Conservation (phyloP, 2,113 vertebrate genomes). For the Syngnathus floridae region DNA sequence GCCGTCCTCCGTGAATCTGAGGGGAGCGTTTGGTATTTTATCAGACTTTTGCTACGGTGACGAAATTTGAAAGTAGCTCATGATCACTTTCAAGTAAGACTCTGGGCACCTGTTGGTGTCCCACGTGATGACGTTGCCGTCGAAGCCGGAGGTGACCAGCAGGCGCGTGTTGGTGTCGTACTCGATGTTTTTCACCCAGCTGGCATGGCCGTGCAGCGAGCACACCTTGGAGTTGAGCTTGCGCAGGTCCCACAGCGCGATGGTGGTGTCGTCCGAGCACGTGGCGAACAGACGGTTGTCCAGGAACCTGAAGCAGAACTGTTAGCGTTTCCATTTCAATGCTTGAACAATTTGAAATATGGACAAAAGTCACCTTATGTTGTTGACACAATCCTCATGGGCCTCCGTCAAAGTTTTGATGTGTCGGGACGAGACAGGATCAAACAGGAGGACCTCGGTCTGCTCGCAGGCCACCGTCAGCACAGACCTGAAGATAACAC, state of each 20-base stretch:
- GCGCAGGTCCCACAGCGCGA: slow-evolving; percentile 94
- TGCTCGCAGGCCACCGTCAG: slow-evolving; percentile 96
- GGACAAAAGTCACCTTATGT: slow-evolving; percentile 79
- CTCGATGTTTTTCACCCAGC: slow-evolving; percentile 99
- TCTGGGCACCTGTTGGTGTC: slow-evolving; percentile 84
- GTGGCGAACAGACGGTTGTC: slow-evolving; percentile 97
- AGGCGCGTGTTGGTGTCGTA: slow-evolving; percentile 94
- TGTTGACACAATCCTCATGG: slow-evolving; percentile 98
- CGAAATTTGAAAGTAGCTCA: no score
- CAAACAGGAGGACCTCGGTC: slow-evolving; percentile 95
- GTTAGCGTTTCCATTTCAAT: no score
- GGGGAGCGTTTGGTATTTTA: neutral
- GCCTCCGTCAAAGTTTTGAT: slow-evolving; percentile 96
- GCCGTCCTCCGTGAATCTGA: slow-evolving; percentile 93
- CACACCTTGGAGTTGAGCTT: slow-evolving; percentile 94
- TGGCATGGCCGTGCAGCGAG: slow-evolving; percentile 93
- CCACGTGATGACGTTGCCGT: slow-evolving; percentile 98
- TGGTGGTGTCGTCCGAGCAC: slow-evolving; percentile 96
- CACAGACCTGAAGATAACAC: slow-evolving; percentile 77
- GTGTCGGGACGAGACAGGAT: slow-evolving; percentile 93
- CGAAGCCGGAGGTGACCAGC: slow-evolving; percentile 96
- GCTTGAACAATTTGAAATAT: no score
- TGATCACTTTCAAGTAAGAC: neutral
- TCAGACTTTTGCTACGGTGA: no score
- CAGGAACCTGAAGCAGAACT: slow-evolving; percentile 78